Percentiles rank a stretch among this genome's conserved stretches.
phyloP scores from a whole-genome alignment of 2,888 invertebrate genomes.

The Hartigia nigra region DNA sequence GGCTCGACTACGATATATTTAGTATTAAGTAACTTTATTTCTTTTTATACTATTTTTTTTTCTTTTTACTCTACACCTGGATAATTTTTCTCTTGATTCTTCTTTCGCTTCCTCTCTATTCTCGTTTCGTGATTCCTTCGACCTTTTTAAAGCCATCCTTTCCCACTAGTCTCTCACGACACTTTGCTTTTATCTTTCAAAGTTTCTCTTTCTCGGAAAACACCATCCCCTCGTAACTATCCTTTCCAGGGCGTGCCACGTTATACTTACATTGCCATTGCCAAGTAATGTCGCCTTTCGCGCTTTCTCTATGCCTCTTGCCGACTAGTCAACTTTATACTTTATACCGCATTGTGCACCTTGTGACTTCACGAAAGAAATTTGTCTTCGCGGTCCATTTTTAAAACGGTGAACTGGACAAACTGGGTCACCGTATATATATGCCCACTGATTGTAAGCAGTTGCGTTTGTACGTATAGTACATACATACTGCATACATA shows the following conservation, averaged over 20 bases:
- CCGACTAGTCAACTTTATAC: conserved; percentile 43
- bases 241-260: conserved; percentile 7
- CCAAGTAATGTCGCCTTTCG: background rate
- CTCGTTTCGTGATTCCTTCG: conserved; percentile 9
- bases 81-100: conserved; percentile 20
- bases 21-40: background rate
- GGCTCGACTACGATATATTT: background rate
- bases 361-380: conserved; percentile 41
- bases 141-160: conserved; percentile 12
- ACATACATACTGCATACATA: background rate
- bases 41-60: background rate
- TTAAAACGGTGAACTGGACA: background rate
- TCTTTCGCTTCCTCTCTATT: conserved; percentile 25
- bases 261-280: conserved; percentile 5
- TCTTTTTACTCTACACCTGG: background rate
- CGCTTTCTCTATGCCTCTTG: background rate
- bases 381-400: conserved; percentile 20
- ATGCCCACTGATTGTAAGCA: background rate
- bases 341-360: conserved; percentile 51
- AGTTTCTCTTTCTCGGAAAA: conserved; percentile 52
- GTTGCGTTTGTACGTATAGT: background rate
- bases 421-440: background rate
- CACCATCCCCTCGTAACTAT: conserved; percentile 25
- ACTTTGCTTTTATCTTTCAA: conserved; percentile 50
- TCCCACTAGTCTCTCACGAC: conserved; percentile 3